phyloP scores from a whole-genome alignment of 2,113 vertebrate genomes.

The Ranitomeya variabilis region DNA sequence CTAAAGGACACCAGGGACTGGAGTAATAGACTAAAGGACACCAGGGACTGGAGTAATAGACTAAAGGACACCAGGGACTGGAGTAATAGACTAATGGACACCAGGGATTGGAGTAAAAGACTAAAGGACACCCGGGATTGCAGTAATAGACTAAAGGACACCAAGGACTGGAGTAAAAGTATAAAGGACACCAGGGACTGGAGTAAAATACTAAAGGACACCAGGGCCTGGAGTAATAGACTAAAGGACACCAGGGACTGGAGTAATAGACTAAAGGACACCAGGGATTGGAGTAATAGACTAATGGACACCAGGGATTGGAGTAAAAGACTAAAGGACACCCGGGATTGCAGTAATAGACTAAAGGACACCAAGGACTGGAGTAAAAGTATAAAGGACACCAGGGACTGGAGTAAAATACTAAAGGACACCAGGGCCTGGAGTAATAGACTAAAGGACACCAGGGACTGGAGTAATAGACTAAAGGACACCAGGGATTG shows the following conservation, averaged over 20 bases:
- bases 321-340: not conserved
- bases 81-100: not conserved
- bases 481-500: not conserved
- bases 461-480: not conserved
- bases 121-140: not conserved
- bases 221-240: not conserved
- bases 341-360: not conserved
- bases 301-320: not conserved
- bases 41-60: not conserved
- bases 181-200: not conserved
- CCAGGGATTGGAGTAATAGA: not conserved
- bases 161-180: not conserved
- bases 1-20: not conserved
- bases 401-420: not conserved
- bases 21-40: not conserved
- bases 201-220: not conserved
- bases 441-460: not conserved
- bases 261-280: not conserved
- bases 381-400: not conserved
- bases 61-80: not conserved
- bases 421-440: not conserved
- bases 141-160: not conserved
- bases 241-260: not conserved
- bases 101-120: not conserved
- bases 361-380: not conserved